These are phyloP conservation scores for Kuschelorhynchus macadamiae DNA, from an alignment of 2,888 invertebrate genomes.

Conservation along the genomic window DNA sequence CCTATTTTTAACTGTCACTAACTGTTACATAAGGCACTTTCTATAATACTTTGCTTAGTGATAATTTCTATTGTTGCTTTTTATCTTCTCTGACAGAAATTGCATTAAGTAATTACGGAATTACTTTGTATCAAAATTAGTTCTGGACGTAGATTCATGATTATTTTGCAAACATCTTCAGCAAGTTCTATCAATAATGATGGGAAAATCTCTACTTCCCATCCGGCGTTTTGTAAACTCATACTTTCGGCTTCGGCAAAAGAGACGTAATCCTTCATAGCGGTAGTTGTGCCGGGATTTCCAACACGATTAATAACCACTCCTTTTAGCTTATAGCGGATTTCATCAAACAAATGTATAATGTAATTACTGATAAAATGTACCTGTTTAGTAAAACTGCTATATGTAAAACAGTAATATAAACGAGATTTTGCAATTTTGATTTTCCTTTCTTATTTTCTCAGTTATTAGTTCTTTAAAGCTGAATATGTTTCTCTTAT, in stretches of 20 bases:
- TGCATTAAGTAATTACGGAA: slow-evolving; percentile 3
- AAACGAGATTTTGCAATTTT: not conserved
- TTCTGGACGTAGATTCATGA: not conserved
- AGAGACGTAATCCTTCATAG: slow-evolving; percentile 5
- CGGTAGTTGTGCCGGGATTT: slow-evolving; percentile 5
- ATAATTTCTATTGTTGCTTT: slow-evolving; percentile 2
- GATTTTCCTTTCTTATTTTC: not conserved
- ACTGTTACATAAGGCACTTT: slow-evolving; percentile 10
- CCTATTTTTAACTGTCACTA: too few relatives aligned
- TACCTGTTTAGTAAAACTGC: not conserved
- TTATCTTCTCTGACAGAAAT: not conserved
- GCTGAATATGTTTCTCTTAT: not conserved
- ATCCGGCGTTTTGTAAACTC: not conserved
- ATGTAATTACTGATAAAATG: not conserved
- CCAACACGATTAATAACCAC: slow-evolving; percentile 4
- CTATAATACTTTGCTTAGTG: slow-evolving; percentile 2
- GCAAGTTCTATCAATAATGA: not conserved
- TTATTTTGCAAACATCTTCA: slow-evolving; percentile 1
- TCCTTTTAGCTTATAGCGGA: not conserved
- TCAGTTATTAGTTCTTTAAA: not conserved
- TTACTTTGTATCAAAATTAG: slow-evolving; percentile 9
- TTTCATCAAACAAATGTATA: not conserved
- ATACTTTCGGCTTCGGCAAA: not conserved
- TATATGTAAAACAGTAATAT: not conserved
- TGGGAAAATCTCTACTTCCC: not conserved